These are phyloP conservation scores for Neodiprion lecontei DNA, from an alignment of 1,140 invertebrate genomes.

Conservation along the genomic window DNA sequence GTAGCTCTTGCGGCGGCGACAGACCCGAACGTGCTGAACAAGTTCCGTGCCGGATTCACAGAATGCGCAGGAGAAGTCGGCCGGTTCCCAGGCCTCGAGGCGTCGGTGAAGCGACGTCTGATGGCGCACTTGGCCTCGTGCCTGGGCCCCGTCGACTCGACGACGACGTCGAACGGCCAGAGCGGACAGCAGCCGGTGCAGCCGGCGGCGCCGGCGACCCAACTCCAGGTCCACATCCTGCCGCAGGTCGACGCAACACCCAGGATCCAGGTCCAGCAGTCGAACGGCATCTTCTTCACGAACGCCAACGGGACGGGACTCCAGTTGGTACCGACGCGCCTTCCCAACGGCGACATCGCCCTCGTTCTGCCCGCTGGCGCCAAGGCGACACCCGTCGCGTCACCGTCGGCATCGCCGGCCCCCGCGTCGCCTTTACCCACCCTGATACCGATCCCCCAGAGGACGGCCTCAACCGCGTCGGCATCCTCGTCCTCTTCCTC, in stretches of 20 bases:
- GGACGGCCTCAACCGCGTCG: slow-evolving; percentile 73
- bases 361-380: slow-evolving; percentile 64
- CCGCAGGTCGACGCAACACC: slow-evolving; percentile 54
- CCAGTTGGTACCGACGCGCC: slow-evolving; percentile 67
- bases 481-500: slow-evolving; percentile 67
- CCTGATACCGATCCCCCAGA: slow-evolving; percentile 73
- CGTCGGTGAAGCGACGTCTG: slow-evolving; percentile 73
- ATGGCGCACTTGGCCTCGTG: slow-evolving; percentile 77
- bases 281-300: slow-evolving; percentile 61
- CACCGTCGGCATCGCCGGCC: slow-evolving; percentile 56
- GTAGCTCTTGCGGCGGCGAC: slow-evolving; percentile 74
- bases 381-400: slow-evolving; percentile 54
- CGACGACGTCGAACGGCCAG: slow-evolving; percentile 51
- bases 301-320: slow-evolving; percentile 60
- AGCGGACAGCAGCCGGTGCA: slow-evolving; percentile 52
- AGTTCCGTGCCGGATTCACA: slow-evolving; percentile 87
- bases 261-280: slow-evolving; percentile 57
- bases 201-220: slow-evolving; percentile 48
- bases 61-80: slow-evolving; percentile 88
- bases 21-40: slow-evolving; percentile 80
- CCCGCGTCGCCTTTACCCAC: slow-evolving; percentile 67
- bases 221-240: slow-evolving; percentile 57
- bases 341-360: slow-evolving; percentile 69
- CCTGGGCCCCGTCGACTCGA: slow-evolving; percentile 57
- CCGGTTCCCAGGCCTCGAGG: slow-evolving; percentile 76